Base-by-base conservation (phyloP, 92 coral and sea anemone genomes). In the Heliopora coerulea region DNA sequence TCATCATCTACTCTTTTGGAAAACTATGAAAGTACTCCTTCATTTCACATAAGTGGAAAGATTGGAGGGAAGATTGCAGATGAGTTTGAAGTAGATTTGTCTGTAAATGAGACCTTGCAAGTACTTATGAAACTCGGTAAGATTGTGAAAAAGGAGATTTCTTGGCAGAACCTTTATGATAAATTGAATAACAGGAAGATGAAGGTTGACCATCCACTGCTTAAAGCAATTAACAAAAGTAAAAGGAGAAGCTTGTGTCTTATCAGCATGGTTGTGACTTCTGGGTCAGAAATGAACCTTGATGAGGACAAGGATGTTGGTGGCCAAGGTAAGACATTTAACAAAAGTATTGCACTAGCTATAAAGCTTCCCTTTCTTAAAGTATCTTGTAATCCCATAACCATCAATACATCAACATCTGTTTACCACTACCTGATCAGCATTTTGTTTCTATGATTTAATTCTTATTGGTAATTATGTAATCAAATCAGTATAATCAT, bases 21-120 rank as follows among this genome's bases (percentile, higher is more conserved):
- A 58, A 79, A 83, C 52, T 93, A 93, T 79, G 59, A 88, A 67
- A 93, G 91, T 63, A 83, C 88, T 5, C 98, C 98, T 27, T 81
- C 79, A 76, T 84, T 90, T 46, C 88, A 87, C 66, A 90, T 83
- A 3, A 74, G 80, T 30, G 98, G 98, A 8, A 90, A 86, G 63
- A 85, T 93, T 52, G 98, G 98, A 31, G 84, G 66, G 12, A 90
- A 93, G 78, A 82, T 93, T 82, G 98, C 98, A 9, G 41, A 69
- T 13, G 96, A 93, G 50, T 85, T 93, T 81, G 95, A 90, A 14
- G 83, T 93, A 46, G 98, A 93, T 56, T 73, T 81, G 24, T 81
- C 83, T 13, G 81, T 91, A 29, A 64, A 78, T 28, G 95, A 93
- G 61, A 83, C 95, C 6, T 80, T 93, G 66, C 80, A 86, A 1